Evolutionary conservation across 2,888 invertebrate genomes (phyloP).

Genomic region (Gerris lacustris): DNA sequence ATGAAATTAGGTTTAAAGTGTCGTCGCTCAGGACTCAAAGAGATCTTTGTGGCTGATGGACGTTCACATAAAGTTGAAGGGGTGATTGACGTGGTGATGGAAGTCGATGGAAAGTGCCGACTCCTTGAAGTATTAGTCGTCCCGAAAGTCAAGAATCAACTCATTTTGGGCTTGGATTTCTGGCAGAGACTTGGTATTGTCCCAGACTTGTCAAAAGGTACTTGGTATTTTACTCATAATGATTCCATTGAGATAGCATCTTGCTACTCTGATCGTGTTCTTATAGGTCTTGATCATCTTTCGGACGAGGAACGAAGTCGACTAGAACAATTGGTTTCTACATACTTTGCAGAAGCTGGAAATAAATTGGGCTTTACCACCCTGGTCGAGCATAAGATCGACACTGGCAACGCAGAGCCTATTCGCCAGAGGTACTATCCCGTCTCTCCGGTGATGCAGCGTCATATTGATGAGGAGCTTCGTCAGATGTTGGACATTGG

Average conservation of each 20-base stretch:
- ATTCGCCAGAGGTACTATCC: background rate
- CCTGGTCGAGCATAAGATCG: background rate
- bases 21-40: accelerated
- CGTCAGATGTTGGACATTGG: background rate
- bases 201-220: background rate
- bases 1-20: background rate
- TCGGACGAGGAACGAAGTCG: background rate
- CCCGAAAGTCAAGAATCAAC: background rate
- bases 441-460: background rate
- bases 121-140: background rate
- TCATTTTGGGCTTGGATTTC: background rate
- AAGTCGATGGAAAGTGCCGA: background rate
- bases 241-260: background rate
- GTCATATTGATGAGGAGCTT: background rate
- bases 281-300: background rate
- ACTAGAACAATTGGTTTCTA: background rate
- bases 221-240: background rate
- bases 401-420: no score
- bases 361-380: background rate
- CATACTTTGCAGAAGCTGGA: background rate
- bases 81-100: background rate
- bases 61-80: background rate
- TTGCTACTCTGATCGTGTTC: accelerated
- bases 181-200: background rate
- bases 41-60: background rate